Evolutionary conservation across 1,140 invertebrate genomes (phyloP).

Genomic region (Rhagoletis pomonella): DNA sequence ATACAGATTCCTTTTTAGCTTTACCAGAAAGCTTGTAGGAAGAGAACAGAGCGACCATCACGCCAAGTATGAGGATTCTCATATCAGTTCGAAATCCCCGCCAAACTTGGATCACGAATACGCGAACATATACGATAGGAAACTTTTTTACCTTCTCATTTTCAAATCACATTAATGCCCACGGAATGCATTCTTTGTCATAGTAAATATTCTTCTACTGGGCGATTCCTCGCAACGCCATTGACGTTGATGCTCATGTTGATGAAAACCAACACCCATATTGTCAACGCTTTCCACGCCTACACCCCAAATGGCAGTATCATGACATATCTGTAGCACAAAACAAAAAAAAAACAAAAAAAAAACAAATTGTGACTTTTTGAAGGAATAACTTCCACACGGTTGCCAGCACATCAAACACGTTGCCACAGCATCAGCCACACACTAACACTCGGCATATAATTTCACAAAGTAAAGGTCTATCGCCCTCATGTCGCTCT

Average conservation of each 20-base stretch:
- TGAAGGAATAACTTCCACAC: slow-evolving; percentile 10
- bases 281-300: neutral
- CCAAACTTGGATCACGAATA: too few relatives aligned
- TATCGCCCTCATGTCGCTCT: neutral
- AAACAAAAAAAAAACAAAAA: neutral
- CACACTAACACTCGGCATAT: neutral
- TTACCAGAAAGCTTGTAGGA: too few relatives aligned
- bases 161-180: too few relatives aligned
- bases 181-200: too few relatives aligned
- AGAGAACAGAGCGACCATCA: too few relatives aligned
- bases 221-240: too few relatives aligned
- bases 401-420: neutral
- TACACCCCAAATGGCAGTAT: neutral
- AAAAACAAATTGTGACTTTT: neutral
- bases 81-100: too few relatives aligned
- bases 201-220: too few relatives aligned
- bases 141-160: too few relatives aligned
- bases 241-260: neutral
- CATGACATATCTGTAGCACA: slow-evolving; percentile 31
- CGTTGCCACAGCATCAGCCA: neutral
- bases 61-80: too few relatives aligned
- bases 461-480: slow-evolving; percentile 6
- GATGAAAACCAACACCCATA: neutral
- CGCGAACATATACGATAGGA: too few relatives aligned
- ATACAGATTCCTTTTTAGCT: too few relatives aligned